These are phyloP conservation scores for Apodemus speciosus DNA, from an alignment of 2,113 vertebrate species.

Conservation along the genomic window DNA sequence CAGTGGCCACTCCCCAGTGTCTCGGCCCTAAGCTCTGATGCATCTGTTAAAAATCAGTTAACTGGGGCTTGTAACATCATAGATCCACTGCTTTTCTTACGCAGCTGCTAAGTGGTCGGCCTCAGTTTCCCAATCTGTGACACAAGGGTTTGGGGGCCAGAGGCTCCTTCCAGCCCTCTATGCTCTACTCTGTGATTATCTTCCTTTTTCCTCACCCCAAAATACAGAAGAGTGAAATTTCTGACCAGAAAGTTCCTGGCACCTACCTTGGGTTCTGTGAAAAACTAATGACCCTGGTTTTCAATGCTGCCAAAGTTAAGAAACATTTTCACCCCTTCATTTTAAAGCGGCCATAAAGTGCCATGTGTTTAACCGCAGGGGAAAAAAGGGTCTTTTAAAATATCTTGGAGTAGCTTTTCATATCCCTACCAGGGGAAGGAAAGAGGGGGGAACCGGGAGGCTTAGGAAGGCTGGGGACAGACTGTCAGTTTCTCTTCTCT, in stretches of 20 bases:
- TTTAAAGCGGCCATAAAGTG: constrained; percentile 85
- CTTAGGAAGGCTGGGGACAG: neutral
- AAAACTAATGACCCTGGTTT: constrained; percentile 86
- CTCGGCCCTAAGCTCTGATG: neutral
- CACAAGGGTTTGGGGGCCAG: neutral
- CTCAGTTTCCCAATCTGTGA: constrained; percentile 65
- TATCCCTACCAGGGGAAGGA: constrained; percentile 61
- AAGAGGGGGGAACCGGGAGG: neutral
- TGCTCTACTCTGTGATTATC: constrained; percentile 65
- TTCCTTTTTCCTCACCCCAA: constrained; percentile 82
- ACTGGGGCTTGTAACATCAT: neutral
- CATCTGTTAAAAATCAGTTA: neutral
- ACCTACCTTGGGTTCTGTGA: constrained; percentile 78
- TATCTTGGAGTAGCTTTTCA: constrained; percentile 76
- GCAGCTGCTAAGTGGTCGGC: neutral
- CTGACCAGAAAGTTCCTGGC: constrained; percentile 84
- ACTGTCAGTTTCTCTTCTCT: neutral
- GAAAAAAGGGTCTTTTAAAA: constrained; percentile 76
- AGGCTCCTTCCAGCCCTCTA: neutral
- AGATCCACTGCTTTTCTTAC: neutral
- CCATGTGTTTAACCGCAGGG: constrained; percentile 80
- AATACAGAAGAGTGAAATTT: constrained; percentile 82
- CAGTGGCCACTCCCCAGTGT: neutral
- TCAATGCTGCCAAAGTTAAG: constrained; percentile 82
- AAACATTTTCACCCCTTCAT: constrained; percentile 85